Percentiles rank a stretch among this genome's conserved stretches.
These are phyloP conservation scores for Danio albolineatus DNA, from an alignment of 2,797 vertebrate species.

Conservation along the genomic window DNA sequence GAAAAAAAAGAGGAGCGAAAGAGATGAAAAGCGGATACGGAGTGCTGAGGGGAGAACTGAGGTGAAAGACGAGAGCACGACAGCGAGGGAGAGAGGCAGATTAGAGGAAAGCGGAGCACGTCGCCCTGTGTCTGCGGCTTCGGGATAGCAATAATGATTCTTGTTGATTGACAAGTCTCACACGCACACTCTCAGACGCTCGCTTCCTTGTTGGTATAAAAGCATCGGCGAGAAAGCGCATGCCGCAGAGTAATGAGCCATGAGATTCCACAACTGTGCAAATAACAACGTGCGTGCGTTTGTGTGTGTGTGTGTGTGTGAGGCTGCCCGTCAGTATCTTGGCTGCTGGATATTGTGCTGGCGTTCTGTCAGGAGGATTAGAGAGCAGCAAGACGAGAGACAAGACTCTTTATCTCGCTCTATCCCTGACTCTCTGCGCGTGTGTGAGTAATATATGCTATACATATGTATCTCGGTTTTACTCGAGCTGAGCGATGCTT, in stretches of 20 bases:
- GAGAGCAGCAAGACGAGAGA: conserved; percentile 66
- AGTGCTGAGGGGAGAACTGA: conserved; percentile 33
- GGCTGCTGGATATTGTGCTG: conserved; percentile 55
- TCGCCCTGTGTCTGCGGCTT: conserved; percentile 43
- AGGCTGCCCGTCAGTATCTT: conserved; percentile 50
- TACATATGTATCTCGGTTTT: conserved; percentile 36
- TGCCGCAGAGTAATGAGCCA: conserved; percentile 66
- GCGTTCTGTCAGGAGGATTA: conserved; percentile 59
- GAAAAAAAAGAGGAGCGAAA: conserved; percentile 37
- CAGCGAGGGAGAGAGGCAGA: conserved; percentile 41
- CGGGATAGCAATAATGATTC: conserved; percentile 61
- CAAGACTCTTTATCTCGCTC: conserved; percentile 38
- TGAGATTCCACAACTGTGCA: conserved; percentile 55
- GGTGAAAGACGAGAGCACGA: conserved; percentile 46
- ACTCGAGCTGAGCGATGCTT: conserved; percentile 12
- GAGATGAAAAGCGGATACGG: conserved; percentile 51
- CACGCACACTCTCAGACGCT: conserved; percentile 35
- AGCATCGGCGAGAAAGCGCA: conserved; percentile 55
- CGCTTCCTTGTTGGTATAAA: conserved; percentile 51
- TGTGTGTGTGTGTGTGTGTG: conserved; percentile 23
- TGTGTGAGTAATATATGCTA: conserved; percentile 3
- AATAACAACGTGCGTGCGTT: conserved; percentile 40
- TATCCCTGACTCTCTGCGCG: conserved; percentile 21
- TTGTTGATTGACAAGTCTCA: conserved; percentile 60
- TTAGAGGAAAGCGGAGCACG: conserved; percentile 48